Evolutionary conservation across 1,140 invertebrate species (phyloP).

Genomic region (Eurosta solidaginis): DNA sequence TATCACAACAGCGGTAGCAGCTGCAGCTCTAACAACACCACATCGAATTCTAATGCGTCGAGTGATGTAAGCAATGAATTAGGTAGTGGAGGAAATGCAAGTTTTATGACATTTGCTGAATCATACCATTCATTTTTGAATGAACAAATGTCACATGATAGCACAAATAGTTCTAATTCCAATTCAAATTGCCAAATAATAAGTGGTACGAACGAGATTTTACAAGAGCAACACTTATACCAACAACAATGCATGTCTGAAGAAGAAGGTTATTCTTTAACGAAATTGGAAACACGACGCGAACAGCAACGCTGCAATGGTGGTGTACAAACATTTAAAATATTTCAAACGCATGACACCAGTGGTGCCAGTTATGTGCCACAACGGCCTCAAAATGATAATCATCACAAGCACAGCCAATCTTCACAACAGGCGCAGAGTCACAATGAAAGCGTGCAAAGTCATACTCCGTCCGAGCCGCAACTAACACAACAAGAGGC

Average conservation of each 20-base stretch:
- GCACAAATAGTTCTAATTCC: conserved; percentile 17
- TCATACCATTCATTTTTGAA: conserved; percentile 53
- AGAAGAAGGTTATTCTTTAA: conserved; percentile 53
- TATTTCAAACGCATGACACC: background rate
- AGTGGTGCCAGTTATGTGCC: background rate
- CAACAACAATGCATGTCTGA: conserved; percentile 47
- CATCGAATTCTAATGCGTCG: conserved; percentile 35
- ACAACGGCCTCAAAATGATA: background rate
- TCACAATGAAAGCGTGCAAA: background rate
- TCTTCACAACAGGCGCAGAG: background rate
- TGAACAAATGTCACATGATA: conserved; percentile 33
- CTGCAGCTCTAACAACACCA: background rate
- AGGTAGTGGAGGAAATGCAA: background rate
- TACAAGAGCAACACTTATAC: conserved; percentile 54
- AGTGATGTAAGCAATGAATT: conserved; percentile 31
- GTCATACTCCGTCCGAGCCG: background rate
- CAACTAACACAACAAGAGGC: conserved; percentile 21
- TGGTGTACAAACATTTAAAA: conserved; percentile 30
- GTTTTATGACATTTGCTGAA: conserved; percentile 49
- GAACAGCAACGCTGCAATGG: conserved; percentile 43
- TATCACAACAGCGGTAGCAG: background rate
- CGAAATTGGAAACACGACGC: conserved; percentile 51
- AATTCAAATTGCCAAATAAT: conserved; percentile 35
- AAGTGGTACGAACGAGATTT: conserved; percentile 42
- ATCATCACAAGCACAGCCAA: background rate